Evolutionary conservation across 2,888 invertebrate genomes (phyloP), one percentile per base, ranked within the genome.

Genomic region (Lasioglossum calceatum): DNA sequence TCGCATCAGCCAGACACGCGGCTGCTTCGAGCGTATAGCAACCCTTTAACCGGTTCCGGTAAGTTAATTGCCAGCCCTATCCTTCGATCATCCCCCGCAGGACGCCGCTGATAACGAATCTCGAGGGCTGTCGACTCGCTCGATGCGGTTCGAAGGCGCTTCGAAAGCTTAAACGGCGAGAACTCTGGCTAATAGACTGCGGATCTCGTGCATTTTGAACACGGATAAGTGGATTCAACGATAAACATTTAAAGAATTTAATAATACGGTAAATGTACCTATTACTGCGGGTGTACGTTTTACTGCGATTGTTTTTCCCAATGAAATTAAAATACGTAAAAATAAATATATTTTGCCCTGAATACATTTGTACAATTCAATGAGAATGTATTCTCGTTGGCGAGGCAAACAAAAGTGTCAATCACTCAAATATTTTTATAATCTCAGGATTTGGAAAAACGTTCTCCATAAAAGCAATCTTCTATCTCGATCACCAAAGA

Each of bases 1-100:
- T 80, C 50, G 71, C 81, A 77, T 70, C n/a, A 70, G 44, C 42
- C 47, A 77, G n/a, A n/a, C 58, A n/a, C 58, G n/a, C 58, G 58
- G 58, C 12, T 58, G 47, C 61, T 14, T 16, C 61, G 50, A 82
- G 79, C 85, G 36, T 14, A 7, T 2, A 7, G 64, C 64, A 64
- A 16, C 64, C 7, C 64, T 64, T 32, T 64, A 64, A 64, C 32
- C 64, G 64, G n/a, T 71, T 78, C 39, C 72, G 32, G 23, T 72
- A 58, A 79, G 71, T 72, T 72, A 71, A 79, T 79, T 79, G 78
- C 54, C 27, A 16, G 10, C 71, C 32, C 64, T 64, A 64, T 64
- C 64, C 64, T 64, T 64, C 64, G 64, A 64, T 64, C 64, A 36
- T 64, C 64, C 64, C 58, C 64, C 32, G 32, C 64, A 64, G 64